Conservation (phyloP, 2,888 invertebrate species). For the Tenthredo amoena region DNA sequence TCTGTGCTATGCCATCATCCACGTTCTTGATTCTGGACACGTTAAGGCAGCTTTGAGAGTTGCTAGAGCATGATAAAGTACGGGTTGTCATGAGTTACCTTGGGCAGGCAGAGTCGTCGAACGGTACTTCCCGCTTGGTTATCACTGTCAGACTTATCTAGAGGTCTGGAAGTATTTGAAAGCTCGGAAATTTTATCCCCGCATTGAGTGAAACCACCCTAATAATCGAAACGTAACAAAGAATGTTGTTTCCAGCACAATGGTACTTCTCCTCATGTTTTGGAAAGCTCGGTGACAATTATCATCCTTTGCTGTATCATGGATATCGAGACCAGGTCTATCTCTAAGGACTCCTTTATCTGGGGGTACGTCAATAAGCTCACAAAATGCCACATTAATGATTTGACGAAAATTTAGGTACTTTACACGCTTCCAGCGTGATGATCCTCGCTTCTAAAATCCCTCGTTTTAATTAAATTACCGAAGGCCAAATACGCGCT, state of each 20-base stretch:
- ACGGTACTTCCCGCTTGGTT: not conserved
- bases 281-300: slow-evolving; percentile 36
- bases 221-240: slow-evolving; percentile 27
- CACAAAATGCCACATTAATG: not conserved
- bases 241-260: slow-evolving; percentile 44
- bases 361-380: slow-evolving; percentile 39
- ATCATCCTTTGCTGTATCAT: slow-evolving; percentile 26
- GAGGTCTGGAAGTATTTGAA: not conserved
- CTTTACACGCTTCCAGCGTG: not conserved
- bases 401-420: slow-evolving; percentile 23
- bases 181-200: not conserved
- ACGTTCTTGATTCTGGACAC: not conserved
- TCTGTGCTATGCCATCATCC: not conserved
- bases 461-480: not conserved
- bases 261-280: slow-evolving; percentile 43
- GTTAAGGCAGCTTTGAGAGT: not conserved
- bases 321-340: slow-evolving; percentile 31
- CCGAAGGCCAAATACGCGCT: not conserved
- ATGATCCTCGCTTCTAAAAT: not conserved
- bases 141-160: not conserved
- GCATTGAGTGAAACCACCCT: not conserved
- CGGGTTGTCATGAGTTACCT: slow-evolving; percentile 16
- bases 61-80: slow-evolving; percentile 32
- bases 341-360: slow-evolving; percentile 15
- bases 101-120: slow-evolving; percentile 41